Percentiles rank a stretch among this genome's conserved stretches.
Conservation (phyloP, 2,797 vertebrate species). For the Pseudochirops corinnae region DNA sequence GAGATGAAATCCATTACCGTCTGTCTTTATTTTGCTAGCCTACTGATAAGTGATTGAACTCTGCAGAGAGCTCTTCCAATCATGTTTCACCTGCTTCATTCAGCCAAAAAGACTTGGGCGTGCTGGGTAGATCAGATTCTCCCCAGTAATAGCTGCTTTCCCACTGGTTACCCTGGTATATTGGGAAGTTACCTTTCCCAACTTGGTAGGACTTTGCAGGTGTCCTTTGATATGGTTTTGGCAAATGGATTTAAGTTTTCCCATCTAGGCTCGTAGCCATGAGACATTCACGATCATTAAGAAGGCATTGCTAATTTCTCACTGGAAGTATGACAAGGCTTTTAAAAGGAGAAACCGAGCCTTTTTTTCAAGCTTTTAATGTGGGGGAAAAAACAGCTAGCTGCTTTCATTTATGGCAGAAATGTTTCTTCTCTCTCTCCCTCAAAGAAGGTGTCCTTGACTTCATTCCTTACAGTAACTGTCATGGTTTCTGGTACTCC, state of each 20-base stretch:
- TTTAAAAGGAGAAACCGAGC: neutral
- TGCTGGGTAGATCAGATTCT: constrained; percentile 45
- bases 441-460: neutral
- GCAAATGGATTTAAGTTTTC: constrained; percentile 29
- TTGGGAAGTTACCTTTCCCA: constrained; percentile 14
- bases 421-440: neutral
- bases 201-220: neutral
- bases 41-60: constrained; percentile 44
- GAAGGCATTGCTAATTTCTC: constrained; percentile 31
- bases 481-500: neutral
- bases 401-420: constrained; percentile 37
- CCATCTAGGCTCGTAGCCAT: neutral
- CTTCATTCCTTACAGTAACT: neutral
- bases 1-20: constrained; percentile 72
- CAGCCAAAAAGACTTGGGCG: constrained; percentile 55
- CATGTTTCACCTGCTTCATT: constrained; percentile 57
- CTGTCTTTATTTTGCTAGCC: constrained; percentile 76
- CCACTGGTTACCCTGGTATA: constrained; percentile 35
- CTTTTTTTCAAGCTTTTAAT: constrained; percentile 18
- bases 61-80: constrained; percentile 51
- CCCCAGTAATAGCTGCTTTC: constrained; percentile 26
- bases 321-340: constrained; percentile 16
- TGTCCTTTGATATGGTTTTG: neutral
- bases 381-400: neutral
- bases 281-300: constrained; percentile 38